Conservation (phyloP, 2,113 vertebrate genomes). For the Bubalus kerabau region DNA sequence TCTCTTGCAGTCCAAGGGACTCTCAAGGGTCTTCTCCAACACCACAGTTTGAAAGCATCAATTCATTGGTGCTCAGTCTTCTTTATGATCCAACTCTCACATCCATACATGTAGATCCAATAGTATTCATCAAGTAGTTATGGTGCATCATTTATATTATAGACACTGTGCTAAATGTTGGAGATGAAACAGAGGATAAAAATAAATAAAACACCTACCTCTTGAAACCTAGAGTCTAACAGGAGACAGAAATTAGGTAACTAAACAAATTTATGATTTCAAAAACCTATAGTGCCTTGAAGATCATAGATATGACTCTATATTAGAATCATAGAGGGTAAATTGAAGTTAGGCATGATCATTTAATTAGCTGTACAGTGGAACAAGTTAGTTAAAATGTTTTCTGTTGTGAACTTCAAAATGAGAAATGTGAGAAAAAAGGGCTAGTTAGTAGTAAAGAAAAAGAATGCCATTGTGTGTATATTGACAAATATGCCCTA, state of each 20-base stretch:
- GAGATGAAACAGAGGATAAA: not conserved
- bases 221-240: not conserved
- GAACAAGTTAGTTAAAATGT: not conserved
- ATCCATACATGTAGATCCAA: not conserved
- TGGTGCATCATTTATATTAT: not conserved
- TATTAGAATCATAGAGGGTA: not conserved
- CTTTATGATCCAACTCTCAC: not conserved
- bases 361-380: not conserved
- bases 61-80: rapidly evolving
- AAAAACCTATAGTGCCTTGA: not conserved
- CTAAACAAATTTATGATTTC: not conserved
- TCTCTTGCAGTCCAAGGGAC: not conserved
- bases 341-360: not conserved
- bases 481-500: not conserved
- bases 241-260: not conserved
- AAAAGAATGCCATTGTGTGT: not conserved
- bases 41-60: not conserved
- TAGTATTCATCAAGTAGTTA: not conserved
- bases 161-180: not conserved
- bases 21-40: not conserved
- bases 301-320: not conserved
- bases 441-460: not conserved
- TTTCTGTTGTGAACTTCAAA: not conserved
- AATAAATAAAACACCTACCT: not conserved
- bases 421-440: not conserved